Percentiles rank a stretch among this genome's conserved stretches.
phyloP scores from a whole-genome alignment of 2,113 vertebrate genomes.

The Thamnaconus septentrionalis region DNA sequence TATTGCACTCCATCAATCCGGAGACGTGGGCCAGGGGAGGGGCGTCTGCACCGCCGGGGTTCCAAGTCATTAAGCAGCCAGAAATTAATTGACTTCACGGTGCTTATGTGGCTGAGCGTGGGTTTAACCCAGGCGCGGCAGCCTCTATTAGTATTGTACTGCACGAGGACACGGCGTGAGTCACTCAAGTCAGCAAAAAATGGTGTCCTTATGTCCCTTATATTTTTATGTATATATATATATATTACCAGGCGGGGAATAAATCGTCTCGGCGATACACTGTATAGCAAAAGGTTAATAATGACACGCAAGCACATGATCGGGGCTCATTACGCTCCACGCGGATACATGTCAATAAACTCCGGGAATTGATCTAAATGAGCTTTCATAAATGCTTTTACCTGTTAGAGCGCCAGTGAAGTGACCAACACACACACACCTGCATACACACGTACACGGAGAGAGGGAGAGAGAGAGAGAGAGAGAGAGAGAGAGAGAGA shows the following conservation, averaged over 20 bases:
- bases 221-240: constrained; percentile 60
- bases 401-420: constrained; percentile 28
- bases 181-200: constrained; percentile 57
- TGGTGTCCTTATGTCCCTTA: constrained; percentile 37
- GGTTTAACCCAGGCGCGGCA: constrained; percentile 65
- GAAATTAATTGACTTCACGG: constrained; percentile 79
- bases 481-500: neutral
- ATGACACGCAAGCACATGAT: constrained; percentile 37
- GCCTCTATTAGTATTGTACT: constrained; percentile 65
- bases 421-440: constrained; percentile 18
- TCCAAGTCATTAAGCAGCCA: constrained; percentile 78
- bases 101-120: constrained; percentile 69
- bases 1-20: constrained; percentile 70
- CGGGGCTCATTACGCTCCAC: constrained; percentile 36
- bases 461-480: constrained; percentile 16
- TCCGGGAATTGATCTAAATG: constrained; percentile 20
- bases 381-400: constrained; percentile 27
- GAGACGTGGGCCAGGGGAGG: constrained; percentile 60
- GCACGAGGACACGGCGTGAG: constrained; percentile 31
- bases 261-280: constrained; percentile 46
- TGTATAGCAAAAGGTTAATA: constrained; percentile 60
- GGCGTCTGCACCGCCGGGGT: constrained; percentile 62
- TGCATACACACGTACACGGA: constrained; percentile 6
- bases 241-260: constrained; percentile 42
- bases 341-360: constrained; percentile 39